Conservation (phyloP, 2,888 invertebrate genomes). For the Cosmia pyralina region DNA sequence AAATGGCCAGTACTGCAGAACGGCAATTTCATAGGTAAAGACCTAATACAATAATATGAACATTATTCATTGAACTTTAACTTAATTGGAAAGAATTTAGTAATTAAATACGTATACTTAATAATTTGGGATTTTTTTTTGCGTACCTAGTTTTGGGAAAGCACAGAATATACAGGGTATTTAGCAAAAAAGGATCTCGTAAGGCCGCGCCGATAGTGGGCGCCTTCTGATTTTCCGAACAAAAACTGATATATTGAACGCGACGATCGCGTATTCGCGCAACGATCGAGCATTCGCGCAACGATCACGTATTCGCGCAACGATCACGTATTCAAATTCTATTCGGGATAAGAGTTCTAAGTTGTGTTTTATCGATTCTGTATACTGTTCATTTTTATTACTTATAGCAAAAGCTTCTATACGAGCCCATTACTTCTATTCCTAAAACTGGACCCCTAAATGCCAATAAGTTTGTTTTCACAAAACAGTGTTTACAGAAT, state of each 20-base stretch:
- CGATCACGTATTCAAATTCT: not conserved
- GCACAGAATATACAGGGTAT: not conserved
- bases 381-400: not conserved
- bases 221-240: not conserved
- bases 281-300: too few relatives aligned
- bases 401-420: not conserved
- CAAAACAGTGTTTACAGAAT: slow-evolving; percentile 23
- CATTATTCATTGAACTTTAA: not conserved
- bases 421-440: not conserved
- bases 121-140: not conserved
- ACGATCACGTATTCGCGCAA: too few relatives aligned
- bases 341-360: not conserved
- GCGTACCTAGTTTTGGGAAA: not conserved
- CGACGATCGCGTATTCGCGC: too few relatives aligned
- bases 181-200: not conserved
- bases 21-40: too few relatives aligned
- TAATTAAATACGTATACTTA: not conserved
- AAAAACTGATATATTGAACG: not conserved
- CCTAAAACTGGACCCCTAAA: not conserved
- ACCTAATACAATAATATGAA: slow-evolving; percentile 6
- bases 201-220: not conserved
- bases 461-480: not conserved
- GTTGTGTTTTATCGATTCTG: not conserved
- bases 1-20: too few relatives aligned
- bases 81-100: not conserved